Evolutionary conservation across 2,113 vertebrate genomes (phyloP).

Genomic region (Porphyrio hochstetteri): DNA sequence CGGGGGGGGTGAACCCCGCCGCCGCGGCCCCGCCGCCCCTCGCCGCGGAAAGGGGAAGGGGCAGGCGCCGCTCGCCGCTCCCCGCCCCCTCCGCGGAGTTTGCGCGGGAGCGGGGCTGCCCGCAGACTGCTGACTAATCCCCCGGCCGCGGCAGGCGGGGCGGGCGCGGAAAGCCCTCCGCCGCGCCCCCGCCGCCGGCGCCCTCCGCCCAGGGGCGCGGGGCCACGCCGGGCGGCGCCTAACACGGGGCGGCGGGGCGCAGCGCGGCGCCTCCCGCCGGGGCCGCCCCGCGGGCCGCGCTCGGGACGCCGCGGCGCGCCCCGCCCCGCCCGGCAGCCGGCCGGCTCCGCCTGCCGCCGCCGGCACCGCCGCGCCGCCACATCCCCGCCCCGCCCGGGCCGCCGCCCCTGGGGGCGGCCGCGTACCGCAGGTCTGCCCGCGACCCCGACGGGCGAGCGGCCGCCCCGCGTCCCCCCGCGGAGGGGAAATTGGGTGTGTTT

Average conservation of each 20-base stretch:
- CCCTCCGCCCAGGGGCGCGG: neutral
- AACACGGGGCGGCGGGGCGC: neutral
- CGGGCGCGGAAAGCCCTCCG: neutral
- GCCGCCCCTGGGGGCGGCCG: neutral
- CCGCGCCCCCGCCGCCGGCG: neutral
- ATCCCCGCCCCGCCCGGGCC: neutral
- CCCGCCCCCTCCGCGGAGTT: neutral
- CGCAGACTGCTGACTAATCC: slow-evolving; percentile 1
- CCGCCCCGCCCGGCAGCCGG: neutral
- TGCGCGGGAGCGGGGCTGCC: neutral
- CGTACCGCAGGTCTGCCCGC: neutral
- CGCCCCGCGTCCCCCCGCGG: neutral
- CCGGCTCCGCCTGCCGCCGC: neutral
- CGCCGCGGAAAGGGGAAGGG: neutral
- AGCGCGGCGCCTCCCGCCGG: neutral
- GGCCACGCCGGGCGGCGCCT: neutral
- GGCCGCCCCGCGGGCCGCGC: neutral
- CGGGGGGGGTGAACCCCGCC: neutral
- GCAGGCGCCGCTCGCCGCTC: neutral
- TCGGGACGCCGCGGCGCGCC: neutral
- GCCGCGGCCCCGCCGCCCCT: neutral
- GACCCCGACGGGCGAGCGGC: neutral
- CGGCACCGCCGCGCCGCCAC: neutral
- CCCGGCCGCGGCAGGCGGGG: neutral
- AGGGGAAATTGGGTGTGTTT: neutral